Evolutionary conservation across 2,888 invertebrate species (phyloP).

Genomic region (Eledone cirrhosa): DNA sequence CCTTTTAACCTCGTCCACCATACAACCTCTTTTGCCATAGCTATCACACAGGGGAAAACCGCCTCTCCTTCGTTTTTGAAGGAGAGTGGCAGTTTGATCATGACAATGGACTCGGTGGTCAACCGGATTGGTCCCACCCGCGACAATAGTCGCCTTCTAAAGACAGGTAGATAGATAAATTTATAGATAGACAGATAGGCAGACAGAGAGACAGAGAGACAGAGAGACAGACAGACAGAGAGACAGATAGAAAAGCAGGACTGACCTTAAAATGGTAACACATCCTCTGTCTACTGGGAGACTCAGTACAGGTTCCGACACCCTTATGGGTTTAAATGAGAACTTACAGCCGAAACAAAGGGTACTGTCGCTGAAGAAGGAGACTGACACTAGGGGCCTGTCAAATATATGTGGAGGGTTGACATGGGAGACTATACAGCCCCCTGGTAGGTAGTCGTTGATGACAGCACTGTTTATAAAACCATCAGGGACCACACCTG

Average conservation of each 20-base stretch:
- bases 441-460: slow-evolving; percentile 71
- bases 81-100: too few species aligned
- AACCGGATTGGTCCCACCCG: too few species aligned
- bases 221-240: too few species aligned
- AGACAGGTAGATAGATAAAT: too few species aligned
- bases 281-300: slow-evolving; percentile 69
- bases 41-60: too few species aligned
- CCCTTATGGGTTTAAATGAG: slow-evolving; percentile 70
- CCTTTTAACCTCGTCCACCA: too few species aligned
- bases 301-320: slow-evolving; percentile 68
- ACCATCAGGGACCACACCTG: slow-evolving; percentile 68
- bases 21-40: too few species aligned
- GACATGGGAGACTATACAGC: slow-evolving; percentile 72
- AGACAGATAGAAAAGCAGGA: neutral
- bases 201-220: too few species aligned
- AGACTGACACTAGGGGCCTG: slow-evolving; percentile 70
- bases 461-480: slow-evolving; percentile 71
- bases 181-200: too few species aligned
- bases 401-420: slow-evolving; percentile 72
- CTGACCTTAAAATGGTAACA: slow-evolving; percentile 69
- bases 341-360: slow-evolving; percentile 72
- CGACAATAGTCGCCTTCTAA: too few species aligned
- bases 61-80: too few species aligned
- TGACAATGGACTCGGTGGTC: too few species aligned
- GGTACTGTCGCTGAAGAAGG: slow-evolving; percentile 70